Evolutionary conservation across 30 jellyfish, hydroid and myxozoan genomes (phyloP), one percentile per base, ranked within the genome.

Genomic region (Aurelia aurita): DNA sequence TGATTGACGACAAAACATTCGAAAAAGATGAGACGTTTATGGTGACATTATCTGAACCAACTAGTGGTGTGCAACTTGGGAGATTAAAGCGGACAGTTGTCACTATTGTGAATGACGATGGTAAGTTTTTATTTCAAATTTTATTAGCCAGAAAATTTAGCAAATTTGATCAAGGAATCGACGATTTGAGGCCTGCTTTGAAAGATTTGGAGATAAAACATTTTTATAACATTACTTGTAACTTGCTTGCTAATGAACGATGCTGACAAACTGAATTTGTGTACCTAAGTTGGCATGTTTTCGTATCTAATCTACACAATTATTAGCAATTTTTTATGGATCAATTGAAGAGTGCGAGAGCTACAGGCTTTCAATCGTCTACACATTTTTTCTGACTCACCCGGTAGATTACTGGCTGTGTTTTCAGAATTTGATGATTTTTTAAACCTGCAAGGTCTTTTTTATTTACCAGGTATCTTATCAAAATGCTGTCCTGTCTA

Each of bases 1-100:
- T 94, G 80, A 79, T 94, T 18, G 96, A 94, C 46, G 99, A 94
- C 57, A 97, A 94, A 51, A 82, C 94, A 45, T 94, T 94, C 58
- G 99, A 94, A 60, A 94, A 94, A 78, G 99, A 94, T 60, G 99
- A 94, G 80, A 86, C 99, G 47, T 94, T 94, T 61, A 65, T 94
- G 91, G 58, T 94, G 77, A 90, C 91, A 25, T 71, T 94, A 39
- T 74, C 97, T 5, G 96, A 94, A 9, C 91, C 96, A 69, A 84
- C 97, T 0, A 74, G 69, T 25, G 99, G 99, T 15, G 95, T 96
- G 5, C 83, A 82, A 59, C 62, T 94, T 63, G 99, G 99, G 0
- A 63, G 99, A 18, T 68, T 94, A 72, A 94, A 74, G 54, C 70
- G 97, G 51, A 94, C 99, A 8, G 99, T 94, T 61, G 99, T 94